phyloP scores from a whole-genome alignment of 1,140 invertebrate genomes.

The Ephestia elutella region DNA sequence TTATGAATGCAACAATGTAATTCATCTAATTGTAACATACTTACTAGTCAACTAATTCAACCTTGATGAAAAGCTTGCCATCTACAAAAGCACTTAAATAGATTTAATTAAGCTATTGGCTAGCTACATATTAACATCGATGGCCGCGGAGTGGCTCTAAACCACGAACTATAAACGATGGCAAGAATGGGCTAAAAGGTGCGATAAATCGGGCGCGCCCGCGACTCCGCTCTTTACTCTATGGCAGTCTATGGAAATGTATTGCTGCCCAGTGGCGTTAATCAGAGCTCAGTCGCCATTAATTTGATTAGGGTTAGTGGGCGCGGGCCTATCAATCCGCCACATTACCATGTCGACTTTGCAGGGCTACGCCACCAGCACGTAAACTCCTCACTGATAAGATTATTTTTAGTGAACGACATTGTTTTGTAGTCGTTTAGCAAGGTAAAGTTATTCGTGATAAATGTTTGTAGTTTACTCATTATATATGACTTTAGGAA shows the following conservation, averaged over 20 bases:
- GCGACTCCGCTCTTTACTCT: conserved; percentile 33
- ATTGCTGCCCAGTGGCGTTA: conserved; percentile 52
- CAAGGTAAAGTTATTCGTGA: background rate
- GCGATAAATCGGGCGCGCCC: conserved; percentile 65
- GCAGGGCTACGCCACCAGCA: conserved; percentile 35
- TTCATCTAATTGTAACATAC: too few species aligned
- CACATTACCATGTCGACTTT: conserved; percentile 60
- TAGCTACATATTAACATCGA: background rate
- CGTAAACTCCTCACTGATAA: conserved; percentile 12
- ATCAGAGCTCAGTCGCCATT: conserved; percentile 67
- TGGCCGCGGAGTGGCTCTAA: background rate
- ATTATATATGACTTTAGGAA: background rate
- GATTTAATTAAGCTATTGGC: conserved; percentile 1
- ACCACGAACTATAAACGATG: conserved; percentile 7
- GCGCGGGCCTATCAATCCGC: conserved; percentile 67
- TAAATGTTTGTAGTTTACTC: background rate
- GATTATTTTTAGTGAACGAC: conserved; percentile 7
- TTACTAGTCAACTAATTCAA: too few species aligned
- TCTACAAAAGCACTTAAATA: background rate
- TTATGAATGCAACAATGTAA: too few species aligned
- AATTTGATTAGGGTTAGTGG: conserved; percentile 73
- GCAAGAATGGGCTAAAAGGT: conserved; percentile 30
- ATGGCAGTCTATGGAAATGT: conserved; percentile 54
- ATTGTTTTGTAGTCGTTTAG: background rate
- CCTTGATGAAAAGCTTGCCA: too few species aligned